Conservation (phyloP, 2,888 invertebrate species). For the Drosophila mettleri region DNA sequence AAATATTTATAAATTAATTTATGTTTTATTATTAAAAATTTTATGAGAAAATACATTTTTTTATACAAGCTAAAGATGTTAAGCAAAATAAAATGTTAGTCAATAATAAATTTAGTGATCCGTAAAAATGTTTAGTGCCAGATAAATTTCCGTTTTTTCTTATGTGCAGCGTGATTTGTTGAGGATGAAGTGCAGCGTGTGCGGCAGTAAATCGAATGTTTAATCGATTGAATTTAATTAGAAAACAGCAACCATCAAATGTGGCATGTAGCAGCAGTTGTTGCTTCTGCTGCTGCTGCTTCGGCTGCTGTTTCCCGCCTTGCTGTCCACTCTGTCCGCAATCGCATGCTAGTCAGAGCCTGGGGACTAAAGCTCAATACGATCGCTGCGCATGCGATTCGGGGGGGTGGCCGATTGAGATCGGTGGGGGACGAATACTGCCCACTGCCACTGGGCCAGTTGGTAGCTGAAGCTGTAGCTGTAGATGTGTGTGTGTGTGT, state of each 20-base stretch:
- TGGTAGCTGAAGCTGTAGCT: slow-evolving; percentile 37
- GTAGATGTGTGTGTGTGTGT: no score
- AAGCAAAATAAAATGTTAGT: no score
- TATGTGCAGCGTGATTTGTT: slow-evolving; percentile 6
- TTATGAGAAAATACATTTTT: no score
- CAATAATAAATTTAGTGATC: background rate
- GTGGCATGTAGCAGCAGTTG: slow-evolving; percentile 46
- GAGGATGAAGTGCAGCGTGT: slow-evolving; percentile 42
- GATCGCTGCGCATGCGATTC: slow-evolving; percentile 69
- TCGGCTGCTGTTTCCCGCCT: slow-evolving; percentile 45
- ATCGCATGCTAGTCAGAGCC: slow-evolving; percentile 66
- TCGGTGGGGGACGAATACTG: slow-evolving; percentile 26
- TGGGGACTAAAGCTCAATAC: slow-evolving; percentile 68
- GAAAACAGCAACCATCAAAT: slow-evolving; percentile 68
- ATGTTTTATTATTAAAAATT: no score
- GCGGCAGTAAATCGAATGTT: slow-evolving; percentile 80
- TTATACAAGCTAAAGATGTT: no score
- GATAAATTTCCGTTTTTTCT: background rate
- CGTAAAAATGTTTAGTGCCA: background rate
- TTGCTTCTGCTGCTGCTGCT: slow-evolving; percentile 21
- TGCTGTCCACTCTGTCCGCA: slow-evolving; percentile 40
- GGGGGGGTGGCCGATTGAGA: slow-evolving; percentile 23
- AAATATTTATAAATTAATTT: no score
- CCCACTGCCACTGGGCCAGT: slow-evolving; percentile 39
- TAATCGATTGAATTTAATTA: slow-evolving; percentile 84